phyloP scores from a whole-genome alignment of 2,797 vertebrate species.

The Acanthurus lineatus region DNA sequence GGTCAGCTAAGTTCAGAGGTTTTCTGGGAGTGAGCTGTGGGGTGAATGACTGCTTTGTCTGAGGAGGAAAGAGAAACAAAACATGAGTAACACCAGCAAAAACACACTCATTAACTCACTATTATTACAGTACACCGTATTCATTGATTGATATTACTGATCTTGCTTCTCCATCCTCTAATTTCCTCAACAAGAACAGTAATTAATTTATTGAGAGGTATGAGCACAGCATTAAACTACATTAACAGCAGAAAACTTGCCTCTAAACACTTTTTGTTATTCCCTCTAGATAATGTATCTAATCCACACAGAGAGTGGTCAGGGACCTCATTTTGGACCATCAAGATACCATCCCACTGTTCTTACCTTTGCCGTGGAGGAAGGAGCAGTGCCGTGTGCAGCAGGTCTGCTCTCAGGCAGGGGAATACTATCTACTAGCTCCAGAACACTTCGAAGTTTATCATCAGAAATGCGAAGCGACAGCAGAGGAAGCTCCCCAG shows the following conservation, averaged over 20 bases:
- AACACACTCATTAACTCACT: background rate
- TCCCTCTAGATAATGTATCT: background rate
- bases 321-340: background rate
- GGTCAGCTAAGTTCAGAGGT: conserved; percentile 85
- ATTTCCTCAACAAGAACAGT: background rate
- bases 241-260: background rate
- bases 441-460: conserved; percentile 91
- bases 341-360: background rate
- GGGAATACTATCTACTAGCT: conserved; percentile 94
- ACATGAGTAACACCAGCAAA: background rate
- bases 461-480: conserved; percentile 94
- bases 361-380: conserved; percentile 84
- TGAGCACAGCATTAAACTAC: background rate
- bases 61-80: conserved; percentile 36
- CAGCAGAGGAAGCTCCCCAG: conserved; percentile 92
- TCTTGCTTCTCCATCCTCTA: background rate
- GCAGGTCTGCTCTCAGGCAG: conserved; percentile 87
- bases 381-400: conserved; percentile 65
- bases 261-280: background rate
- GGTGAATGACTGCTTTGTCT: conserved; percentile 80
- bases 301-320: background rate
- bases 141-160: background rate
- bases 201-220: background rate
- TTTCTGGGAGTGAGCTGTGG: conserved; percentile 87
- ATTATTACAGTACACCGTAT: background rate